A percentile compares a stretch with the other conserved stretches of the same genome.
Evolutionary conservation across 2,797 vertebrate genomes (phyloP).

Genomic region (Decapterus maruadsi): DNA sequence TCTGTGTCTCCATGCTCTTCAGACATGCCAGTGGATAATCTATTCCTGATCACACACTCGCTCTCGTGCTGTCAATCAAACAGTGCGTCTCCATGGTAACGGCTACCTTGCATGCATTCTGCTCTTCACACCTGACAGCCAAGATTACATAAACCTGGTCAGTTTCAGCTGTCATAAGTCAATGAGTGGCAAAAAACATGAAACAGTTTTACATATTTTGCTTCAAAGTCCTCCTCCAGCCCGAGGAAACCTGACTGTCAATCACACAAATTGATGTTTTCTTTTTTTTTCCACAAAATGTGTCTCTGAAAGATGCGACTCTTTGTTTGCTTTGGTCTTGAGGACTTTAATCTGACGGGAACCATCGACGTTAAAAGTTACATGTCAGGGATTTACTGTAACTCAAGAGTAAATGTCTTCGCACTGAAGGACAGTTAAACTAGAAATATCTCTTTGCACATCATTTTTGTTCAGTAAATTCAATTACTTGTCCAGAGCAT

Average conservation of each 20-base stretch:
- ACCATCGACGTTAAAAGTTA: neutral
- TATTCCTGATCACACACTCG: constrained; percentile 46
- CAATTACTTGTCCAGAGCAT: neutral
- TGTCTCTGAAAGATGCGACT: neutral
- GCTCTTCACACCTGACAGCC: constrained; percentile 32
- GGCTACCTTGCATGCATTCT: constrained; percentile 10
- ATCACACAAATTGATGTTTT: constrained; percentile 2
- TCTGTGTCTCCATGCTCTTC: constrained; percentile 32
- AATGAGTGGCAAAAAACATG: too few relatives aligned
- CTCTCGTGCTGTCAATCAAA: constrained; percentile 61
- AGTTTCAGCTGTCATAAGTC: constrained; percentile 36
- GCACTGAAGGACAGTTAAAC: too few relatives aligned
- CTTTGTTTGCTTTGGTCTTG: constrained; percentile 3
- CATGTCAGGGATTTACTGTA: neutral
- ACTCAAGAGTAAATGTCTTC: neutral
- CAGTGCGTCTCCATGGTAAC: constrained; percentile 51
- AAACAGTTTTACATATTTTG: too few relatives aligned
- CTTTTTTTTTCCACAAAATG: neutral
- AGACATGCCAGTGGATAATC: constrained; percentile 57
- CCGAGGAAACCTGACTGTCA: neutral
- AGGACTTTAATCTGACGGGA: constrained; percentile 2
- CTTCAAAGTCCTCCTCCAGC: neutral
- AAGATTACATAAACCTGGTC: constrained; percentile 24
- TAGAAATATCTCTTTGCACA: too few relatives aligned
- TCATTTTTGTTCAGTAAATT: too few relatives aligned